Conservation (phyloP, 2,888 invertebrate genomes). For the Archips xylosteana region DNA sequence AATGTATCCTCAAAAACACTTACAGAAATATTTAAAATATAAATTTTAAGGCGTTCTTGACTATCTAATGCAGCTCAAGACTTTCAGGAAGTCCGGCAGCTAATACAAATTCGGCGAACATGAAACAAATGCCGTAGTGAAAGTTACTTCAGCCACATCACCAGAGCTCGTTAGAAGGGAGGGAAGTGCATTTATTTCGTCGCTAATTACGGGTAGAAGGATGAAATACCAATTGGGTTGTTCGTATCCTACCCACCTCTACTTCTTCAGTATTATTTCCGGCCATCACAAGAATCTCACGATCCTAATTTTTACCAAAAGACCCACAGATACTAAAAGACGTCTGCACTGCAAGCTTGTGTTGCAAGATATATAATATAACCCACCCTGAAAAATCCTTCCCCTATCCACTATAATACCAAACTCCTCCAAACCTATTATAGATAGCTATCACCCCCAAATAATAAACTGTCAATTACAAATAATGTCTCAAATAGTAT, state of each 20-base stretch:
- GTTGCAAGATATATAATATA: slow-evolving; percentile 57
- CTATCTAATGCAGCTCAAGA: slow-evolving; percentile 24
- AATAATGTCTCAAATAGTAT: background rate
- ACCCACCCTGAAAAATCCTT: background rate
- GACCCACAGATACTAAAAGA: slow-evolving; percentile 64
- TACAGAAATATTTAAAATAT: slow-evolving; percentile 37
- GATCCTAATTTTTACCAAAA: slow-evolving; percentile 72
- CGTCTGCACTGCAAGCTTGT: slow-evolving; percentile 45
- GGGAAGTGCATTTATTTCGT: slow-evolving; percentile 50
- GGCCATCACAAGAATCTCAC: slow-evolving; percentile 85
- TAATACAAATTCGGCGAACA: slow-evolving; percentile 57
- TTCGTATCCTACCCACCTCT: slow-evolving; percentile 78
- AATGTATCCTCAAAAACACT: slow-evolving; percentile 44
- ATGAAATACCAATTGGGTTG: slow-evolving; percentile 46
- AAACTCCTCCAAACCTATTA: background rate
- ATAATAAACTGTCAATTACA: background rate
- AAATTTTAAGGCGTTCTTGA: slow-evolving; percentile 38
- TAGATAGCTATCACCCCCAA: background rate
- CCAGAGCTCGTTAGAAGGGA: slow-evolving; percentile 62
- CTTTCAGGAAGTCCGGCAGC: slow-evolving; percentile 39
- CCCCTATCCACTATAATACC: background rate
- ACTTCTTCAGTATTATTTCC: slow-evolving; percentile 86
- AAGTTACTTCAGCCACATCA: slow-evolving; percentile 82
- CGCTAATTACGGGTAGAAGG: slow-evolving; percentile 53
- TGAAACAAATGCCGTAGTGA: slow-evolving; percentile 77